Base-by-base conservation (phyloP, 2,113 vertebrate genomes). In the Collichthys lucidus region DNA sequence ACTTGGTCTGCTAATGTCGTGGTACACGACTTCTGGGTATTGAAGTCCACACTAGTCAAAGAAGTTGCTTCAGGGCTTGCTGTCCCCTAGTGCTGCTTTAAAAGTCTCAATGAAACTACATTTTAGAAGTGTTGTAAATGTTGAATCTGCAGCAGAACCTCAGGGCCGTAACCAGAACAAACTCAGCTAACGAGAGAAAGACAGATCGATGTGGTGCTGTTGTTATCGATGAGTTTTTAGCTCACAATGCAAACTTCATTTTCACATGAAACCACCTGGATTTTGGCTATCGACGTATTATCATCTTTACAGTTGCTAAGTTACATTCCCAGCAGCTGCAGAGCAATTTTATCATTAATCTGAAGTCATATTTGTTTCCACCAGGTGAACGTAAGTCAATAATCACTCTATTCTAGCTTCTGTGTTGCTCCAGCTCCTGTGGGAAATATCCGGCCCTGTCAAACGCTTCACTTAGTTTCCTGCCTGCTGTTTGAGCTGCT, bases 31-130 rank as follows among this genome's bases (percentile, higher is more conserved):
- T 47, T 64, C 19, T 68, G 59, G 63, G 44, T 86, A 57, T 53
- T 68, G 57, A 80, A 78, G 69, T 64, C 49, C 7, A 15, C 61
- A 42, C 15, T 42, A 60, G 29, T 66, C 40, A 69, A 56, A 60
- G 7, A 40, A 40, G 49, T 24, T 12, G 50, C 65, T 61, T 47
- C 24, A 19, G 65, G 65, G 78, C 74, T 50, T 19, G 20, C 35
- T 56, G 46, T 22, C 44, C 11, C 15, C 29, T 1, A 4, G 20
- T 24, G 35, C 40, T 56, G 29, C 44, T 78, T 82, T 10, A 56
- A 46, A 8, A 64, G 4, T 59, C 12, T 5, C 35, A 56, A 11
- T 42, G 42, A 62, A 73, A 78, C 0, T 1, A 26, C 3, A 42
- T 29, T 35, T 70, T 11, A n/a, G 52, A 35, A 40, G 62, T 3